Evolutionary conservation across 2,888 invertebrate species (phyloP), one percentile per base, ranked within the genome.

Genomic region (Limnephilus auricula): DNA sequence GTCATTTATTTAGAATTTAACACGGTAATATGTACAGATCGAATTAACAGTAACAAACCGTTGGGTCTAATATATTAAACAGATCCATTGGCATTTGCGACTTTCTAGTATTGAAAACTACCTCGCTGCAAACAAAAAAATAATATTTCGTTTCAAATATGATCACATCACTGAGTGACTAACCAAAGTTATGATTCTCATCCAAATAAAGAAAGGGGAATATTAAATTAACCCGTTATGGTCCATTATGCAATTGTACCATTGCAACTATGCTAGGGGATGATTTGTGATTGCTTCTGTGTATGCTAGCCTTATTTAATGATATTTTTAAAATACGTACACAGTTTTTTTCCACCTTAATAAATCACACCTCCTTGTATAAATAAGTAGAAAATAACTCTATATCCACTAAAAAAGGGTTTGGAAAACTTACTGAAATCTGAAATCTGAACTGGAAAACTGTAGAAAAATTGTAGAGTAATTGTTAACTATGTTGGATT

Each of bases 1-100:
- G 37, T 82, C 45, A 85, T 85, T 85, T 85, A 85, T 45, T 85
- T n/a, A 18, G 85, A 85, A 85, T 85, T 85, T 45, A 37, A 37
- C 85, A 85, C 40, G 85, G 85, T 85, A 45, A 85, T 85, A 30
- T 40, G 40, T 85, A 45, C 34, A 82, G 13, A 82, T 32, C 82
- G 37, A 34, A 82, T 82, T 82, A 82, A n/a, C 9, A 65, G 9
- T 6, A 65, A n/a, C 13, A 50, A 50, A 50, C 50, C 50, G 6
- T n/a, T 65, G 5, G n/a, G 65, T n/a, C 65, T n/a, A 65, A 65
- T 65, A 65, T 65, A 65, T n/a, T n/a, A 65, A 65, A 65, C 65
- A 65, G 25, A 5, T 9, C 65, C 25, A 5, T 4, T 25, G 6
- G 25, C 9, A 25, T n/a, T 65, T 65, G n/a, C 25, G 65, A n/a